phyloP scores from a whole-genome alignment of 2,888 invertebrate species.

The Calliopum simillimum region DNA sequence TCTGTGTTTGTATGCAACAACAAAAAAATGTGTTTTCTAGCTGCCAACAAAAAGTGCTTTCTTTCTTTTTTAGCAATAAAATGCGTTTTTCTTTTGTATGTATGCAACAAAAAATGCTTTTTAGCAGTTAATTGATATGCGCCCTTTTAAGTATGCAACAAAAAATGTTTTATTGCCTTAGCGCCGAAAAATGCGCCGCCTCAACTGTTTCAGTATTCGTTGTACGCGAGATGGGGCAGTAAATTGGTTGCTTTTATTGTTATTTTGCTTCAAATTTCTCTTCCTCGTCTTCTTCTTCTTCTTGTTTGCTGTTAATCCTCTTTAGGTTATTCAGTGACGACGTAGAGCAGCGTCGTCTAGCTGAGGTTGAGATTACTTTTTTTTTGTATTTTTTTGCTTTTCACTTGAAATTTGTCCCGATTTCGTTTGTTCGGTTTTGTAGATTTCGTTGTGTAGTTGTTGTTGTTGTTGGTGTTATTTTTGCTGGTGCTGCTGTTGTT shows the following conservation, averaged over 20 bases:
- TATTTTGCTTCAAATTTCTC: slow-evolving; percentile 7
- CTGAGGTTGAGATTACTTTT: slow-evolving; percentile 23
- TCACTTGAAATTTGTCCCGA: slow-evolving; percentile 44
- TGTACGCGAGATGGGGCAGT: too few relatives aligned
- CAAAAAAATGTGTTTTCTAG: too few relatives aligned
- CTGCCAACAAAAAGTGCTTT: too few relatives aligned
- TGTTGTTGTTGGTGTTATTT: slow-evolving; percentile 35
- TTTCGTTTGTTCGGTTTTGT: slow-evolving; percentile 40
- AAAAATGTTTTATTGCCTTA: too few relatives aligned
- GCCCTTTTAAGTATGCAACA: too few relatives aligned
- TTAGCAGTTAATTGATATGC: too few relatives aligned
- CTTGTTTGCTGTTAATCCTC: slow-evolving; percentile 27
- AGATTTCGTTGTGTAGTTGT: slow-evolving; percentile 25
- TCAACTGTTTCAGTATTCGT: too few relatives aligned
- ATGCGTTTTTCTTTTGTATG: too few relatives aligned
- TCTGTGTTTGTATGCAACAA: too few relatives aligned
- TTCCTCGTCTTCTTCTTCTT: slow-evolving; percentile 41
- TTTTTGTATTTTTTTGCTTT: slow-evolving; percentile 27
- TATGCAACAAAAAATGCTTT: too few relatives aligned
- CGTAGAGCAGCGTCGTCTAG: background rate
- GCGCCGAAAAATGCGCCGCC: too few relatives aligned
- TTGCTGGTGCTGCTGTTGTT: slow-evolving; percentile 43
- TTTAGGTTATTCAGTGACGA: background rate
- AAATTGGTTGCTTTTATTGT: slow-evolving; percentile 33
- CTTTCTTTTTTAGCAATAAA: too few relatives aligned